phyloP scores from a whole-genome alignment of 2,888 invertebrate genomes.

The Octonoba sinensis region DNA sequence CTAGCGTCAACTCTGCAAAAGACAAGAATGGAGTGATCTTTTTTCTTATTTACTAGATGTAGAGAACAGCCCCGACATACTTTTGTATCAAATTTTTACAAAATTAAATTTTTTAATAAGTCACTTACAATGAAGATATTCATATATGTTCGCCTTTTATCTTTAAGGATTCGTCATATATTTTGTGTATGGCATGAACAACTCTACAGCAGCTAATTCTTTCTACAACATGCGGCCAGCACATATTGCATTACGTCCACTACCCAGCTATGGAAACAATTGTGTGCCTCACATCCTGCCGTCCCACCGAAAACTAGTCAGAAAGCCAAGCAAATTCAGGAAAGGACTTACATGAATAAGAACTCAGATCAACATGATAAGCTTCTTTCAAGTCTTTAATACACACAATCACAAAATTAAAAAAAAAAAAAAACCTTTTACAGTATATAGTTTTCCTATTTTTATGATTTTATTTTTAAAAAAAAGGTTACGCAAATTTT shows the following conservation, averaged over 20 bases:
- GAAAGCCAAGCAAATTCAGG: constrained; percentile 8
- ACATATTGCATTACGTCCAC: constrained; percentile 59
- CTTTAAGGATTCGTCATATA: constrained; percentile 62
- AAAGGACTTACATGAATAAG: neutral
- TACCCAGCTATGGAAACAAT: constrained; percentile 57
- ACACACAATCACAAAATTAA: too few relatives aligned
- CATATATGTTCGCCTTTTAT: neutral
- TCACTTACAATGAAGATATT: neutral
- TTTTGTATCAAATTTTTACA: neutral
- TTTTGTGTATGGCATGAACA: constrained; percentile 63
- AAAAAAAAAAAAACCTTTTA: too few relatives aligned
- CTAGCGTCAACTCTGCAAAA: too few relatives aligned
- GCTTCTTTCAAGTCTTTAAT: too few relatives aligned
- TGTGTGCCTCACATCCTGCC: constrained; percentile 51
- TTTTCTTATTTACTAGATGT: too few relatives aligned
- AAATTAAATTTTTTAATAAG: neutral
- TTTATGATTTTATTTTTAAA: too few relatives aligned
- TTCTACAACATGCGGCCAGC: constrained; percentile 46
- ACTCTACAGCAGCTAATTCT: constrained; percentile 59
- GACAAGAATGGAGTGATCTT: too few relatives aligned
- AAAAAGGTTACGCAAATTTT: too few relatives aligned
- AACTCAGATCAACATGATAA: too few relatives aligned
- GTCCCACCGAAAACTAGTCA: constrained; percentile 35
- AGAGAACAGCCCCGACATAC: neutral
- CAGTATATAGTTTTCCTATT: too few relatives aligned